A percentile compares a stretch with the other conserved stretches of the same genome.
Evolutionary conservation across 2,113 vertebrate species (phyloP).

Genomic region (Lucifuga dentata): DNA sequence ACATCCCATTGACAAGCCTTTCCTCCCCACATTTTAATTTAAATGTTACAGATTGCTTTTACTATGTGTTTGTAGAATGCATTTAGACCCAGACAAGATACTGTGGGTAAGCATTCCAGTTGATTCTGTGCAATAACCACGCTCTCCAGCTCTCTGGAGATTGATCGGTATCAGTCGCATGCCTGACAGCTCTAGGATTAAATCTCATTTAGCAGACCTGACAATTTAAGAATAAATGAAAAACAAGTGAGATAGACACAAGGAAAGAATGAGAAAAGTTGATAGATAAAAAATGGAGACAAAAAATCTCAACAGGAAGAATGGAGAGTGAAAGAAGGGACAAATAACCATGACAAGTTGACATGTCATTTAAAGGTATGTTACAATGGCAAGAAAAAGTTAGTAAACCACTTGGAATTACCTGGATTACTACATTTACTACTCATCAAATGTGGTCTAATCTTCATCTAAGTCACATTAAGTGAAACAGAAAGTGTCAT

Average conservation of each 20-base stretch:
- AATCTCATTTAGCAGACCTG: conserved; percentile 61
- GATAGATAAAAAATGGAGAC: neutral
- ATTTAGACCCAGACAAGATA: conserved; percentile 11
- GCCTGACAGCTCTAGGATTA: conserved; percentile 54
- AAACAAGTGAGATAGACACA: conserved; percentile 33
- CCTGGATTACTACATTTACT: no score
- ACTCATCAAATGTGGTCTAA: no score
- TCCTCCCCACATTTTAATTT: neutral
- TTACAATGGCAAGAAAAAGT: no score
- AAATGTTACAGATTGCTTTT: conserved; percentile 3
- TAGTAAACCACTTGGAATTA: no score
- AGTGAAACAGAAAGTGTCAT: no score
- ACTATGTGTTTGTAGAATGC: conserved; percentile 10
- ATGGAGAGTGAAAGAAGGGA: neutral
- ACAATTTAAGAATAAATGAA: conserved; percentile 46
- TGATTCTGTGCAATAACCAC: conserved; percentile 25
- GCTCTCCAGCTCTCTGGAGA: conserved; percentile 38
- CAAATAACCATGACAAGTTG: no score
- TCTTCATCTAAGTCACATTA: no score
- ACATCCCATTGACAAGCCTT: neutral
- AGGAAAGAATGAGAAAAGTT: neutral
- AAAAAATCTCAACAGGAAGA: neutral
- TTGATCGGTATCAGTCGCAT: conserved; percentile 57
- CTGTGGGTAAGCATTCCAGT: conserved; percentile 25
- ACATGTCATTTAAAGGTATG: no score